Conservation (phyloP, 1,140 invertebrate genomes). For the Lamellibrachia luymesi region DNA sequence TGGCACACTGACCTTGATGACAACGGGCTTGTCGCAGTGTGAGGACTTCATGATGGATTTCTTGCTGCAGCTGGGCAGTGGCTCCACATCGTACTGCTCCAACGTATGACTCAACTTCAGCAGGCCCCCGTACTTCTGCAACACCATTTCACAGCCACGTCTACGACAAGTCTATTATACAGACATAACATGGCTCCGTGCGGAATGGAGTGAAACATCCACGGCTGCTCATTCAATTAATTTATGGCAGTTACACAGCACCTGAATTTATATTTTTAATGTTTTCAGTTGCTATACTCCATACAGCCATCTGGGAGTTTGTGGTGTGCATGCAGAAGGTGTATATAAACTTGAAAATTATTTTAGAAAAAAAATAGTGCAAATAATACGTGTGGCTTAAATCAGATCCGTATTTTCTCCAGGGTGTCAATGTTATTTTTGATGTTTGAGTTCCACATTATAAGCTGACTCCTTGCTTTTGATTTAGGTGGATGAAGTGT, state of each 20-base stretch:
- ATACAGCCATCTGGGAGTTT: no score
- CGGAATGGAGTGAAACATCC: neutral
- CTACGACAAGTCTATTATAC: neutral
- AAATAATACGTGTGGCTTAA: no score
- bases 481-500: no score
- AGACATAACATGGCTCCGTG: neutral
- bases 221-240: neutral
- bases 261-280: no score
- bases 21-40: constrained; percentile 35
- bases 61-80: constrained; percentile 24
- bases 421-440: no score
- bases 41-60: constrained; percentile 28
- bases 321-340: no score
- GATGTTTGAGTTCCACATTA: no score
- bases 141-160: neutral
- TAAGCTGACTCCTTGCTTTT: no score
- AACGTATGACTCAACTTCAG: constrained; percentile 34
- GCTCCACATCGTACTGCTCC: constrained; percentile 36
- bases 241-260: neutral
- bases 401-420: no score
- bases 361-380: no score
- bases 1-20: constrained; percentile 33
- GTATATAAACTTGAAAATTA: no score
- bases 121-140: constrained; percentile 38
- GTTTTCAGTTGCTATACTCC: no score